Conservation (phyloP, 2,113 vertebrate species). For the Acrocephalus kingi region DNA sequence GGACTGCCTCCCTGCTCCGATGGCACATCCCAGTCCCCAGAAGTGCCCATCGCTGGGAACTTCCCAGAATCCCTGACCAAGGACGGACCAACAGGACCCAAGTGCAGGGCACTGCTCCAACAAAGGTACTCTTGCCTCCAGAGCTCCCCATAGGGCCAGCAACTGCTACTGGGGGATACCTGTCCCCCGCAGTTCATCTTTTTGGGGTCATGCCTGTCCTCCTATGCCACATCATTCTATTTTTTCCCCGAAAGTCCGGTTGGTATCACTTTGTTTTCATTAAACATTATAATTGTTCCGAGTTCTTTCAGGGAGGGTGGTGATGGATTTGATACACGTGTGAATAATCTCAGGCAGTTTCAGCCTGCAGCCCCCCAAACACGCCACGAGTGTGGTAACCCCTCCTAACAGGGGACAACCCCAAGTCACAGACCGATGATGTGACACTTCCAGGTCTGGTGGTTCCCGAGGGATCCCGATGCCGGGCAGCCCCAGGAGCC, state of each 20-base stretch:
- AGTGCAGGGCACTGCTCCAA: background rate
- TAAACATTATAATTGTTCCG: background rate
- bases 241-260: fast-evolving
- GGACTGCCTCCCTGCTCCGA: fast-evolving
- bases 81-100: background rate
- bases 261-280: background rate
- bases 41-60: background rate
- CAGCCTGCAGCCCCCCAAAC: background rate
- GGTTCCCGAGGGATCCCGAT: background rate
- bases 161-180: fast-evolving
- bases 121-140: background rate
- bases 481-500: background rate
- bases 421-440: fast-evolving
- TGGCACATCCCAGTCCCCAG: fast-evolving
- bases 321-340: background rate
- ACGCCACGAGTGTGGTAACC: fast-evolving
- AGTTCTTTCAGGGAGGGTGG: background rate
- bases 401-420: background rate
- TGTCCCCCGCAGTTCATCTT: background rate
- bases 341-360: fast-evolving
- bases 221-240: background rate
- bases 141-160: background rate
- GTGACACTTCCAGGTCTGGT: fast-evolving
- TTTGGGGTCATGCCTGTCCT: background rate
- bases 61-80: background rate